Conservation (phyloP, 2,113 vertebrate genomes). For the Gobio gobio region DNA sequence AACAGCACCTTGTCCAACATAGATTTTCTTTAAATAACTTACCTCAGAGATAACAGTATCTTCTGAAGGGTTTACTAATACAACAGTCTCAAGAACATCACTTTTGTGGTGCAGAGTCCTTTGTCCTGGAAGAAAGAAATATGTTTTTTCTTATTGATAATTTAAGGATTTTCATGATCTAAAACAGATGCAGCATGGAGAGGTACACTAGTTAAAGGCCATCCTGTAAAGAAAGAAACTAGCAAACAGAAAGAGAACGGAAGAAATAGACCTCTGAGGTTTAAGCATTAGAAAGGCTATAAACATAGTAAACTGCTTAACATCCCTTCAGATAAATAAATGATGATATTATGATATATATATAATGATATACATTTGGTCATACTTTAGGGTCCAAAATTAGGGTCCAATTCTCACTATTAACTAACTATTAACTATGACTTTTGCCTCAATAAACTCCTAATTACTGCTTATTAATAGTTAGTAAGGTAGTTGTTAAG, state of each 20-base stretch:
- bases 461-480: no score
- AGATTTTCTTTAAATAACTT: slow-evolving; percentile 38
- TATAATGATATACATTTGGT: background rate
- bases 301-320: no score
- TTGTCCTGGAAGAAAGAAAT: slow-evolving; percentile 82
- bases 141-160: slow-evolving; percentile 16
- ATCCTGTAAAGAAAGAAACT: background rate
- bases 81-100: slow-evolving; percentile 89
- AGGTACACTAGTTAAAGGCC: background rate
- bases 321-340: no score
- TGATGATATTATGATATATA: no score
- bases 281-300: no score
- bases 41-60: slow-evolving; percentile 89
- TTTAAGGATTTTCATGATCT: background rate
- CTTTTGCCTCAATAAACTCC: no score
- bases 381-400: no score
- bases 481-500: no score
- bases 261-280: no score
- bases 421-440: no score
- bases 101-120: slow-evolving; percentile 92
- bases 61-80: slow-evolving; percentile 91
- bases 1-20: background rate
- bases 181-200: background rate
- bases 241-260: no score
- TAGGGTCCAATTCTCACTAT: no score